Percentiles rank a stretch among this genome's conserved stretches.
These are phyloP conservation scores for Drosophila dives DNA, from an alignment of 2,888 invertebrate genomes.

Conservation along the genomic window DNA sequence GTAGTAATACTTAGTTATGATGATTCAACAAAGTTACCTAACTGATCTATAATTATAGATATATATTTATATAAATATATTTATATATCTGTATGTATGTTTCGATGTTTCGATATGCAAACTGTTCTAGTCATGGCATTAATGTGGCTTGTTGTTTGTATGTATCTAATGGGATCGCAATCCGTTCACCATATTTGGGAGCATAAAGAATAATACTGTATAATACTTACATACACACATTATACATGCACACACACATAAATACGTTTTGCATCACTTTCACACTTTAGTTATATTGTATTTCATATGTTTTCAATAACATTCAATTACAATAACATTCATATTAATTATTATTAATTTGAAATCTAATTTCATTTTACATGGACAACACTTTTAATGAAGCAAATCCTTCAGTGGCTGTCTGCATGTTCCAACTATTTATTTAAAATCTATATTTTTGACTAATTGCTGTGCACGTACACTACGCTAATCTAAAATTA, in stretches of 20 bases:
- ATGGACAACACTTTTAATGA: background rate
- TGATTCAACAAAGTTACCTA: slow-evolving; percentile 12
- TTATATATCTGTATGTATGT: background rate
- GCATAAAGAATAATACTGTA: background rate
- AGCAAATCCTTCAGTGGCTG: background rate
- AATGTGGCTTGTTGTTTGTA: slow-evolving; percentile 4
- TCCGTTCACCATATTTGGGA: background rate
- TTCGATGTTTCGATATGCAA: background rate
- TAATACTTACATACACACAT: slow-evolving; percentile 22
- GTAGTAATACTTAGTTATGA: background rate
- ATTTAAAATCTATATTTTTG: background rate
- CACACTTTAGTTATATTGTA: background rate
- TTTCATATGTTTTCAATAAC: background rate
- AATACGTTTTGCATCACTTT: background rate
- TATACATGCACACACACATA: slow-evolving; percentile 2
- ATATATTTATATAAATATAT: background rate
- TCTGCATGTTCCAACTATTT: background rate
- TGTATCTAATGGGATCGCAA: slow-evolving; percentile 2
- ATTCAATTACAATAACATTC: background rate
- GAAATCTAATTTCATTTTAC: background rate
- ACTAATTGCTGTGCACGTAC: background rate
- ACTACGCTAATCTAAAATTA: background rate
- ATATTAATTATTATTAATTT: background rate
- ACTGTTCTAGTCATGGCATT: slow-evolving; percentile 2
- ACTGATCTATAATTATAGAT: slow-evolving; percentile 7